Evolutionary conservation across 23 tunicate species (phyloP).

Genomic region (Oikopleura vanhoeffeni): DNA sequence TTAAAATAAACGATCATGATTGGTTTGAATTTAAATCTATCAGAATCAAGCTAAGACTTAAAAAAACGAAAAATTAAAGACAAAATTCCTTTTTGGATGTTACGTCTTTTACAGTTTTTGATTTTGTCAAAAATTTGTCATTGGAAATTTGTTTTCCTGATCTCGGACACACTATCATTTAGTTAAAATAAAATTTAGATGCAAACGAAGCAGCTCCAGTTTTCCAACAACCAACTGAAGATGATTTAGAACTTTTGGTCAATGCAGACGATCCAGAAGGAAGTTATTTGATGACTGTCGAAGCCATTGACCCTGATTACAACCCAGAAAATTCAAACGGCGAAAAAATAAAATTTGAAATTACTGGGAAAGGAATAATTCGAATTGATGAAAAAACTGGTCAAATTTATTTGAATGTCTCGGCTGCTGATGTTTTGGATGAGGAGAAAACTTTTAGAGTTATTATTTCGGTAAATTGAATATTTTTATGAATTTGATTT

Average conservation of each 20-base stretch:
- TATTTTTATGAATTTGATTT: too few relatives aligned
- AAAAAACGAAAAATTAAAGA: too few relatives aligned
- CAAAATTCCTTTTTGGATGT: too few relatives aligned
- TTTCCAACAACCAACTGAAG: not conserved
- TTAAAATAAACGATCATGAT: too few relatives aligned
- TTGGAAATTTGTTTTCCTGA: too few relatives aligned
- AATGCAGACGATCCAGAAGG: not conserved
- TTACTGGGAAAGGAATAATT: not conserved
- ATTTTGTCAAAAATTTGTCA: too few relatives aligned
- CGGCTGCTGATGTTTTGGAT: not conserved
- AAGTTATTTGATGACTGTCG: not conserved
- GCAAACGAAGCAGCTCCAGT: conserved; percentile 14
- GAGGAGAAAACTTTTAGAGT: not conserved
- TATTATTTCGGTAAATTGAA: conserved; percentile 1
- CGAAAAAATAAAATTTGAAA: not conserved
- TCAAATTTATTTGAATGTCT: not conserved
- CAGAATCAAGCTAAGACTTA: too few relatives aligned
- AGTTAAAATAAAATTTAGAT: too few relatives aligned
- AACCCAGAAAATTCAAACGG: not conserved
- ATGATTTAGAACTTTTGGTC: not conserved
- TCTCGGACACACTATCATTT: too few relatives aligned
- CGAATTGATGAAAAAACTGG: not conserved
- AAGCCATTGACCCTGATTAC: conserved; percentile 10
- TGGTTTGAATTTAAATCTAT: too few relatives aligned
- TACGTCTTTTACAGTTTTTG: too few relatives aligned